These are phyloP conservation scores for Zygogramma bicolorata DNA, from an alignment of 2,888 invertebrate species.

Conservation along the genomic window DNA sequence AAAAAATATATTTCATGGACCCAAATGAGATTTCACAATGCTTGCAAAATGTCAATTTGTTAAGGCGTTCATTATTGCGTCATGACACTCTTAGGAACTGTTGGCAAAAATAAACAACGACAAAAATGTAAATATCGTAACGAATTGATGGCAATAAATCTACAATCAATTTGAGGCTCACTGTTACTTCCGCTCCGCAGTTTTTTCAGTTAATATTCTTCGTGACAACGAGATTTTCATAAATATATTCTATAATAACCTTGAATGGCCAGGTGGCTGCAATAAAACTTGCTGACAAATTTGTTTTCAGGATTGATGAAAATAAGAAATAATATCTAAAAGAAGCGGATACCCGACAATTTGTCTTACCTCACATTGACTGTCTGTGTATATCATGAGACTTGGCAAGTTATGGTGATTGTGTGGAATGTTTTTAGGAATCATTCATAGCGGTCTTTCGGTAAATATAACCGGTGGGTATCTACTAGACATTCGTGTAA, in stretches of 20 bases:
- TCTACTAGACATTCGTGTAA: no score
- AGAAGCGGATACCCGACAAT: neutral
- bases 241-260: neutral
- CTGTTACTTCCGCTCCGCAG: neutral
- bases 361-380: neutral
- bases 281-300: conserved; percentile 2
- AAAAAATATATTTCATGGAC: no score
- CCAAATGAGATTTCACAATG: no score
- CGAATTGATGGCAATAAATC: neutral
- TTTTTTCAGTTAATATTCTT: neutral
- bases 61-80: no score
- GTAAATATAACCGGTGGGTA: no score
- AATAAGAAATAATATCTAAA: neutral
- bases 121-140: neutral
- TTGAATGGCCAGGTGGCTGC: neutral
- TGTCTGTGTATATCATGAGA: neutral
- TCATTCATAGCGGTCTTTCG: no score
- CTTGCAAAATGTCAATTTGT: no score
- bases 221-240: neutral
- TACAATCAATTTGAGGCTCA: neutral
- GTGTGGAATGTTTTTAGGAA: neutral
- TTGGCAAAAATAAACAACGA: neutral
- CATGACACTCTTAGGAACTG: no score
- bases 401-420: neutral
- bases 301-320: neutral